These are phyloP conservation scores for Cichlasoma orientale DNA, from an alignment of 2,797 vertebrate genomes.

Conservation along the genomic window DNA sequence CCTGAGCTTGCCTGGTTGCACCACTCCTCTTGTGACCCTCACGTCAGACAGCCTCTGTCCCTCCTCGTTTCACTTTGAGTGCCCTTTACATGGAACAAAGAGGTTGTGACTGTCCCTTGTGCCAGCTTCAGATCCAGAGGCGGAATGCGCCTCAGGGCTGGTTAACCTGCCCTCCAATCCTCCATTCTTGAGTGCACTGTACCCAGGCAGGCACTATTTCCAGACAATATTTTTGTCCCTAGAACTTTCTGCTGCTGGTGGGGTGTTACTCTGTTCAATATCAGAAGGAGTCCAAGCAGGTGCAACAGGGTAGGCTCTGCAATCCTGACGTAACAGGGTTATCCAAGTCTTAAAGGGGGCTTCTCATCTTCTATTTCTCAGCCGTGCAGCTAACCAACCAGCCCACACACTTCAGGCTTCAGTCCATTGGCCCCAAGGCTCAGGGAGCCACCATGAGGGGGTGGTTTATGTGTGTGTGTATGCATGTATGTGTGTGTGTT, in stretches of 20 bases:
- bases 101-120: constrained; percentile 51
- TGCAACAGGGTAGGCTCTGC: constrained; percentile 39
- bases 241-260: not conserved
- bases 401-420: constrained; percentile 80
- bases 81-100: constrained; percentile 65
- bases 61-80: constrained; percentile 52
- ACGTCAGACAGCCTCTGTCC: constrained; percentile 54
- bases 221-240: constrained; percentile 21
- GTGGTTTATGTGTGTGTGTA: constrained; percentile 59
- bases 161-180: constrained; percentile 32
- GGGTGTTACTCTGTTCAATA: constrained; percentile 11
- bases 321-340: constrained; percentile 74
- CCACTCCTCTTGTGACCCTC: constrained; percentile 54
- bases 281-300: constrained; percentile 37
- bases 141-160: constrained; percentile 49
- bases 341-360: constrained; percentile 74
- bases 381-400: constrained; percentile 58
- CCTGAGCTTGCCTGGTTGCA: constrained; percentile 42
- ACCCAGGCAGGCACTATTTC: constrained; percentile 29
- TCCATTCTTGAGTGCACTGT: constrained; percentile 20
- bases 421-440: constrained; percentile 75
- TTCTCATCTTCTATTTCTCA: constrained; percentile 58
- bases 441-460: constrained; percentile 74
- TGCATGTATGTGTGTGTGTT: constrained; percentile 33
- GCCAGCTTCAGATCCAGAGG: constrained; percentile 45